A percentile compares a stretch with the other conserved stretches of the same genome.
Evolutionary conservation across 2,888 invertebrate species (phyloP).

Genomic region (Monopis laevigella): DNA sequence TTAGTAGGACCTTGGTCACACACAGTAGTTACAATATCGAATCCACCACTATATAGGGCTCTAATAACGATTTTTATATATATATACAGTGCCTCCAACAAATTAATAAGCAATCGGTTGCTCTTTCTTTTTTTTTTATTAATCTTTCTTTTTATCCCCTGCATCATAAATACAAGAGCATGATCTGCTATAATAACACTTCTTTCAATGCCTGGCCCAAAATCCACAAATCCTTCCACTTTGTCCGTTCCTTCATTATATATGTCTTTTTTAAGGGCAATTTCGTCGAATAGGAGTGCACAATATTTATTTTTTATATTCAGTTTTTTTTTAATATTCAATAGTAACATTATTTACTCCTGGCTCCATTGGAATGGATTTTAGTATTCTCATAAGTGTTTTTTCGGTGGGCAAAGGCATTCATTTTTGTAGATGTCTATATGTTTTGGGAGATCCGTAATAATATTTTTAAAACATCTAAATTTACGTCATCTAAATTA

Average conservation of each 20-base stretch:
- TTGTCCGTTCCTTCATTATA: slow-evolving; percentile 1
- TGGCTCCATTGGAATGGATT: slow-evolving; percentile 1
- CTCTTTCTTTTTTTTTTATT: too few relatives aligned
- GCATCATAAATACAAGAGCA: slow-evolving; percentile 2
- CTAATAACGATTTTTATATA: background rate
- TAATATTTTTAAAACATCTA: too few relatives aligned
- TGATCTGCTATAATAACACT: background rate
- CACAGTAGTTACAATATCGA: background rate
- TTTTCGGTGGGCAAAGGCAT: background rate
- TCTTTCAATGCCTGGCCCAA: background rate
- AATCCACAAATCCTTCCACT: background rate
- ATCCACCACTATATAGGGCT: background rate
- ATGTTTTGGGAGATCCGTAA: background rate
- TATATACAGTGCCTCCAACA: background rate
- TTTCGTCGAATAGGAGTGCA: slow-evolving; percentile 3
- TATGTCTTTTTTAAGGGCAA: slow-evolving; percentile 1
- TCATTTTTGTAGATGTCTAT: background rate
- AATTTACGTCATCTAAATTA: too few relatives aligned
- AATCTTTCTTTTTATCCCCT: slow-evolving; percentile 1
- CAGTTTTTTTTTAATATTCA: background rate
- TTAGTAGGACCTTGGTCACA: slow-evolving; percentile 6
- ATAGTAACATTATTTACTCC: background rate
- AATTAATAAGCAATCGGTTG: slow-evolving; percentile 2
- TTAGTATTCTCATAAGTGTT: background rate
- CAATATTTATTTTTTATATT: background rate